phyloP scores from a whole-genome alignment of 92 coral and sea anemone genomes.

The Epizoanthus ramosus region DNA sequence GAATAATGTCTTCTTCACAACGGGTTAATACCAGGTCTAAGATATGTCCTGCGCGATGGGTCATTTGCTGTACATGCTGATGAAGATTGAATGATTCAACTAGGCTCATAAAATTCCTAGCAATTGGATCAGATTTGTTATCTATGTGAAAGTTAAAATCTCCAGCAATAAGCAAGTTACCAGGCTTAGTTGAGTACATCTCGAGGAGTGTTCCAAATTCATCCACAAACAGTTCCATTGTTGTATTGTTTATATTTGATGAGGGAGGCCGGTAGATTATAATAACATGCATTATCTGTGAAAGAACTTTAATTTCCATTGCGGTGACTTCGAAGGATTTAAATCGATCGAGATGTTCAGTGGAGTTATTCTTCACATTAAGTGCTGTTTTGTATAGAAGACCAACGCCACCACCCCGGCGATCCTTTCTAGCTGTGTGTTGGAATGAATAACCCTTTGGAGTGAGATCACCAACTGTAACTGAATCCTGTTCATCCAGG shows the following conservation, averaged over 20 bases:
- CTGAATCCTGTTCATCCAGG: too few relatives aligned
- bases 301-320: slow-evolving; percentile 9
- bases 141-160: slow-evolving; percentile 13
- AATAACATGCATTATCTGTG: neutral
- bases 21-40: slow-evolving; percentile 14
- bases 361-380: neutral
- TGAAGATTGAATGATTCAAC: slow-evolving; percentile 23
- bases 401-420: too few relatives aligned
- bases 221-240: slow-evolving; percentile 9
- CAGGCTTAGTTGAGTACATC: slow-evolving; percentile 12
- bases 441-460: too few relatives aligned
- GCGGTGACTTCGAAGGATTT: slow-evolving; percentile 14
- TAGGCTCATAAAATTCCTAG: neutral
- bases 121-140: slow-evolving; percentile 1
- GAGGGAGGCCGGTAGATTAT: slow-evolving; percentile 22
- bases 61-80: slow-evolving; percentile 15
- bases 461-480: too few relatives aligned
- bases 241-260: slow-evolving; percentile 8
- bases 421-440: too few relatives aligned
- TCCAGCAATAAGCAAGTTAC: slow-evolving; percentile 9
- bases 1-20: neutral
- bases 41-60: slow-evolving; percentile 4
- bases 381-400: too few relatives aligned
- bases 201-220: slow-evolving; percentile 27
- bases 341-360: neutral